Base-by-base conservation (phyloP, 2,797 vertebrate species). In the Pantherophis vulpinus region DNA sequence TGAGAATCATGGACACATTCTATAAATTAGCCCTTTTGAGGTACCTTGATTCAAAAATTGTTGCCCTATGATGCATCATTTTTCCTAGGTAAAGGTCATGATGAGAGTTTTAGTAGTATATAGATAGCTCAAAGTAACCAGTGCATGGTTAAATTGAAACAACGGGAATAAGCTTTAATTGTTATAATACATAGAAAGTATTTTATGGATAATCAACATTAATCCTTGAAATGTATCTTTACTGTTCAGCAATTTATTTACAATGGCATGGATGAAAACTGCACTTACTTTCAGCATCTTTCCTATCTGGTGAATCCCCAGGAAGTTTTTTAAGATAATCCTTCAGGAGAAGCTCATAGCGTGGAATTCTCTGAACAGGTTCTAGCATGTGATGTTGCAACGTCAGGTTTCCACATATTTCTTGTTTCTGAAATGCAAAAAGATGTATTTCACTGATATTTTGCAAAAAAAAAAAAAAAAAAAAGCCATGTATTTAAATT, bases 361-460 rank as follows among this genome's bases (percentile, higher is more conserved):
- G 99, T 91, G 99, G 99, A 96, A 99, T 99, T 95, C 99, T 98
- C 94, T 99, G 99, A 95, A 99, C 99, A 0, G 99, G 99, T 96
- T 99, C 99, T 94, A 99, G 97, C 99, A 99, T 99, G 97, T 99
- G 99, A 95, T 99, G 99, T 97, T 99, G 99, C 96, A 99, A 95
- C 0, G 99, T 99, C 97, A 99, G 97, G 96, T 99, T 99, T 92
- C 99, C 99, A 86, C 99, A 99, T 88, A 99, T 98, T 16, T 99
- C 99, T 95, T 99, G 98, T 96, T 99, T 99, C 99, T 99, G 98
- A 83, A 96, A 95, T 0, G 3, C 10, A 95, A 18, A 93, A 93
- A 94, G 95, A 94, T 63, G 0, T 29, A 29, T 63, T 63, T 11
- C 61, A 63, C 10, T 29, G 0, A 93, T 20, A 92, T n/a, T 23